Evolutionary conservation across 2,888 invertebrate genomes (phyloP), one percentile per base, ranked within the genome.

Genomic region (Orchesellides sinensis): DNA sequence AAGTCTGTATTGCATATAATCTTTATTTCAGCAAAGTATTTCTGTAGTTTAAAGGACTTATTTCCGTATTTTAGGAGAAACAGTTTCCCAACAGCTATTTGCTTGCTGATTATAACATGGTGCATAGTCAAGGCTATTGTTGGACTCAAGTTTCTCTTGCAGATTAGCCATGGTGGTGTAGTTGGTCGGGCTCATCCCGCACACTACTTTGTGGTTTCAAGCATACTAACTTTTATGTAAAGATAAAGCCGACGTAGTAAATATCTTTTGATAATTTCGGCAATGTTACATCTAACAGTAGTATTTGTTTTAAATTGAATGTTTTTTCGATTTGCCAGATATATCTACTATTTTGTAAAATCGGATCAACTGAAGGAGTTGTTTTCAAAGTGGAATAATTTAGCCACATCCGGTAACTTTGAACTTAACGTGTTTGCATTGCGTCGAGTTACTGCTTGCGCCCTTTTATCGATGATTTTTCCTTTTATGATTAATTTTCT

Each of bases 221-320:
- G 63, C 35, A 14, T 74, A 2, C 27, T 74, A 32, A 65, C 74
- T 65, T 74, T 74, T 35, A 74, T 74, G 74, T 52, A 32, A 45
- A 21, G 14, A 14, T 6, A 21, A 29, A 59, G 5, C 59, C n/a
- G 10, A 59, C 29, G 2, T n/a, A 54, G 3, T n/a, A 6, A 21
- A 54, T 49, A 23, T 54, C 6, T 21, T 6, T 5, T 21, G 17
- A 21, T 21, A 47, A 6, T n/a, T 17, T 10, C 47, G n/a, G 3
- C 4, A 47, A 47, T 8, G 5, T 8, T 35, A 35, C 12, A 35
- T 35, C 5, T 35, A 35, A 5, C 35, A 12, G 35, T 8, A 35
- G 12, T 35, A 35, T 35, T 35, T 12, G n/a, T n/a, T 6, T 47
- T n/a, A 47, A 47, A 4, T 14, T 54, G 8, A 21, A 47, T 47